Percentiles rank a stretch among this genome's conserved stretches.
Evolutionary conservation across 1,140 invertebrate genomes (phyloP).

Genomic region (Drosophila nikananu): DNA sequence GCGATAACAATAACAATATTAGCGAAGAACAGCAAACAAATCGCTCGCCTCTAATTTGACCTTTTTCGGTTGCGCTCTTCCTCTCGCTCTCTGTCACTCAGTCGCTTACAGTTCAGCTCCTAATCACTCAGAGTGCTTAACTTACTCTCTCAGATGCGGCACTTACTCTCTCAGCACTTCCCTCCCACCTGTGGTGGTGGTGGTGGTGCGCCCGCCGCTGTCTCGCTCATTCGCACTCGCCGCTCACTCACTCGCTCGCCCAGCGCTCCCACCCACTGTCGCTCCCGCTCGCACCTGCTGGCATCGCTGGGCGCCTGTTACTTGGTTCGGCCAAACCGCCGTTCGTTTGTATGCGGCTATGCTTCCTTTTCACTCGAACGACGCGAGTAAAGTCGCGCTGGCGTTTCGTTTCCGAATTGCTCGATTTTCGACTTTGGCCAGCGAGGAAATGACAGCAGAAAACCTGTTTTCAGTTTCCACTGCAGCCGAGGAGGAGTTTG

Average conservation of each 20-base stretch:
- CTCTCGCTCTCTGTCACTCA: slow-evolving; percentile 16
- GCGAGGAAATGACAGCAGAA: slow-evolving; percentile 8
- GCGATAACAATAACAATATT: slow-evolving; percentile 60
- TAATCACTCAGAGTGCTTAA: slow-evolving; percentile 16
- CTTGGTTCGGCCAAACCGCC: slow-evolving; percentile 75
- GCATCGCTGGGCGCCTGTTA: slow-evolving; percentile 65
- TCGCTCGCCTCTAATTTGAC: slow-evolving; percentile 70
- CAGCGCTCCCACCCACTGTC: slow-evolving; percentile 32
- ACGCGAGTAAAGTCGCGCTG: slow-evolving; percentile 65
- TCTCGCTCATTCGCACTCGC: slow-evolving; percentile 73
- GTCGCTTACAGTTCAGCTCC: slow-evolving; percentile 6
- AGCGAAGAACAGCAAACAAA: slow-evolving; percentile 63
- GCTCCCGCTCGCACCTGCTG: slow-evolving; percentile 22
- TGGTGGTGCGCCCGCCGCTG: slow-evolving; percentile 21
- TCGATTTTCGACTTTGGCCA: slow-evolving; percentile 36
- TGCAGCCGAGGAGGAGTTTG: slow-evolving; percentile 22
- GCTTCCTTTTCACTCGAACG: slow-evolving; percentile 59
- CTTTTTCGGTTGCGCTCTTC: slow-evolving; percentile 46
- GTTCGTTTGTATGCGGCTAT: slow-evolving; percentile 77
- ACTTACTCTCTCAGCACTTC: not conserved
- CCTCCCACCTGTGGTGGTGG: slow-evolving; percentile 33
- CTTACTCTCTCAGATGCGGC: not conserved
- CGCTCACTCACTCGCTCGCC: slow-evolving; percentile 48
- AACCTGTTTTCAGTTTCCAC: slow-evolving; percentile 44
- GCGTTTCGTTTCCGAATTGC: slow-evolving; percentile 49